These are phyloP conservation scores for Limanda limanda DNA, from an alignment of 2,113 vertebrate genomes.

Conservation along the genomic window DNA sequence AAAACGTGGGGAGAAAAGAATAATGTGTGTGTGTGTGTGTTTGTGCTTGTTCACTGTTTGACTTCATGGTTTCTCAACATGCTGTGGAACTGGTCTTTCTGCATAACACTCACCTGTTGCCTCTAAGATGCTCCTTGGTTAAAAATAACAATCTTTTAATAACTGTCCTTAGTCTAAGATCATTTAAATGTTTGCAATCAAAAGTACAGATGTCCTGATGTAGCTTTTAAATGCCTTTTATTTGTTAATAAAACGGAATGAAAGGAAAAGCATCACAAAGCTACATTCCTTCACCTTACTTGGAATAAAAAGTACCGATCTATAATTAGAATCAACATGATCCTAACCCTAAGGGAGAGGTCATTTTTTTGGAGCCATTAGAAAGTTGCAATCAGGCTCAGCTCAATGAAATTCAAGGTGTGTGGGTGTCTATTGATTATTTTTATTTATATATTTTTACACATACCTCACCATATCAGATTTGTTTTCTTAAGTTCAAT, in stretches of 20 bases:
- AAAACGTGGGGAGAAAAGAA: conserved; percentile 55
- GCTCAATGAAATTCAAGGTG: conserved; percentile 99
- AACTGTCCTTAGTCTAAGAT: not conserved
- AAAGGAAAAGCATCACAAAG: too few species aligned
- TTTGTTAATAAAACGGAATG: not conserved
- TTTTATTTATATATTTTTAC: too few species aligned
- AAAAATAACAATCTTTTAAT: not conserved
- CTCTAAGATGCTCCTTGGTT: not conserved
- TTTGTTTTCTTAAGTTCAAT: too few species aligned
- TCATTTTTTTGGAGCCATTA: conserved; percentile 16
- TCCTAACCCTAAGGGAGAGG: not conserved
- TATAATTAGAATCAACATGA: not conserved
- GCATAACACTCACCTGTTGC: conserved; percentile 38
- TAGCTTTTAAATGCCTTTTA: not conserved
- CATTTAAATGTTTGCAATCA: not conserved
- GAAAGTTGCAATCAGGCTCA: too few species aligned
- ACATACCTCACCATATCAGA: too few species aligned
- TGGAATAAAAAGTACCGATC: not conserved
- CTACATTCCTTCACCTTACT: not conserved
- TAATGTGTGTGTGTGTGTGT: too few species aligned
- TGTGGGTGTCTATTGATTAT: not conserved
- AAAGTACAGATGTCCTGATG: not conserved
- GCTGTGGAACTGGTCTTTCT: conserved; percentile 59
- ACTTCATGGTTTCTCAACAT: conserved; percentile 30
- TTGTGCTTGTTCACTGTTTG: conserved; percentile 13